Percentiles rank a stretch among this genome's conserved stretches.
These are phyloP conservation scores for Mechanitis messenoides DNA, from an alignment of 2,888 invertebrate species.

Conservation along the genomic window DNA sequence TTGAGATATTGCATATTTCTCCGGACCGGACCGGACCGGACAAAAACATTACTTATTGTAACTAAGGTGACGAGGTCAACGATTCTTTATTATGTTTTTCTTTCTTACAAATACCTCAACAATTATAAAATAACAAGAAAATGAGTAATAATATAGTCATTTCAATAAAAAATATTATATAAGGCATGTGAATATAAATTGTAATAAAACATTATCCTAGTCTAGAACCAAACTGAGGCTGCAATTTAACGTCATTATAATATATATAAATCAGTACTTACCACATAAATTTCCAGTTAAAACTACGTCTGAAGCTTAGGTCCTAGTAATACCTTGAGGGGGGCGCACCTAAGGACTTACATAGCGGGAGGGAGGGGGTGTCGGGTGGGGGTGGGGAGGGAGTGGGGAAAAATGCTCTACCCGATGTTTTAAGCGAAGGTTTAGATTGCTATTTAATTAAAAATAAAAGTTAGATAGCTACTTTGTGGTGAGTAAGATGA, in stretches of 20 bases:
- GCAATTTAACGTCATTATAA: neutral
- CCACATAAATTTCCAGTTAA: slow-evolving; percentile 20
- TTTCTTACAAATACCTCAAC: neutral
- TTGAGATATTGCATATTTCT: neutral
- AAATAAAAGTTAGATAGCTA: slow-evolving; percentile 3
- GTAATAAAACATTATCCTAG: neutral
- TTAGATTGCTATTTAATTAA: slow-evolving; percentile 20
- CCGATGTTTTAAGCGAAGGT: slow-evolving; percentile 35
- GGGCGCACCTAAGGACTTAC: slow-evolving; percentile 55
- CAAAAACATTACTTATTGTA: neutral
- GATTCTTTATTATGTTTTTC: neutral
- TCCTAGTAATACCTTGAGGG: slow-evolving; percentile 30
- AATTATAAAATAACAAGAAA: neutral
- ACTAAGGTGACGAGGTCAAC: slow-evolving; percentile 1
- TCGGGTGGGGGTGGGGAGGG: slow-evolving; percentile 35
- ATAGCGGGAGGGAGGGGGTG: slow-evolving; percentile 38
- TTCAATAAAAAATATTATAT: neutral
- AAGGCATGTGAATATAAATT: neutral
- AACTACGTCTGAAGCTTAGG: slow-evolving; percentile 20
- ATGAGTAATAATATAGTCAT: neutral
- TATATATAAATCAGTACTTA: slow-evolving; percentile 6
- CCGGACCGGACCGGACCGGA: too few relatives aligned
- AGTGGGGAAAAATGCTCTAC: slow-evolving; percentile 57
- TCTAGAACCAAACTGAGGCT: neutral
- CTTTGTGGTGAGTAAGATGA: neutral